Base-by-base conservation (phyloP, 2,113 vertebrate genomes). In the Phalacrocorax aristotelis region DNA sequence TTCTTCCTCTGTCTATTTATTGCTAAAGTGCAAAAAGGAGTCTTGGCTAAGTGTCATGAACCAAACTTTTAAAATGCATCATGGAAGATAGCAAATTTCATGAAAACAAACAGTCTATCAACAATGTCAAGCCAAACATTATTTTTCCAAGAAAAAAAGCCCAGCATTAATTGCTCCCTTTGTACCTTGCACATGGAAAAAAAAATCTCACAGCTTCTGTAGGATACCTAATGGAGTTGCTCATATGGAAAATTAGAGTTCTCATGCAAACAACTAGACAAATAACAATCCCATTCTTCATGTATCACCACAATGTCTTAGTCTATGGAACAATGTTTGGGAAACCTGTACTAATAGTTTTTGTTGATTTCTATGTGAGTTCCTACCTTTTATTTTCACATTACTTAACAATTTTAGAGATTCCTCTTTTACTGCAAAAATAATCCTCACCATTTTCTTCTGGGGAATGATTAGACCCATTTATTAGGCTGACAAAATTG, bases 231-330 rank as follows among this genome's bases (percentile, higher is more conserved):
- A 91, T 90, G 71, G 79, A 96, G 97, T 62, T 94, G 82, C n/a
- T 94, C 75, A 95, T 55, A 92, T 22, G 82, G 85, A 95, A 97
- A 97, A 95, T 91, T 78, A 93, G 68, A 95, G 71, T 90, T 89
- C 79, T 88, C 68, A 80, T 62, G 85, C 88, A 96, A 95, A 90
- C 86, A 93, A 83, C 81, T 57, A 90, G 54, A 80, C 62, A 95
- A 91, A 92, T 58, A 94, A 83, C 74, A 83, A 79, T 40, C 30
- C 66, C 75, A 62, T 85, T 94, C 49, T 90, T 90, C 64, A 83
- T 40, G 25, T 91, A 88, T 62, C 81, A 69, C 46, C 60, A 76
- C 40, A 64, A 25, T 48, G 49, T 52, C 60, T 83, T 77, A 77
- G 69, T 76, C 49, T 54, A 44, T 19, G 10, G 23, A 88, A 83